These are phyloP conservation scores for Ctenopoma multispine DNA, from an alignment of 2,797 vertebrate genomes.

Conservation along the genomic window DNA sequence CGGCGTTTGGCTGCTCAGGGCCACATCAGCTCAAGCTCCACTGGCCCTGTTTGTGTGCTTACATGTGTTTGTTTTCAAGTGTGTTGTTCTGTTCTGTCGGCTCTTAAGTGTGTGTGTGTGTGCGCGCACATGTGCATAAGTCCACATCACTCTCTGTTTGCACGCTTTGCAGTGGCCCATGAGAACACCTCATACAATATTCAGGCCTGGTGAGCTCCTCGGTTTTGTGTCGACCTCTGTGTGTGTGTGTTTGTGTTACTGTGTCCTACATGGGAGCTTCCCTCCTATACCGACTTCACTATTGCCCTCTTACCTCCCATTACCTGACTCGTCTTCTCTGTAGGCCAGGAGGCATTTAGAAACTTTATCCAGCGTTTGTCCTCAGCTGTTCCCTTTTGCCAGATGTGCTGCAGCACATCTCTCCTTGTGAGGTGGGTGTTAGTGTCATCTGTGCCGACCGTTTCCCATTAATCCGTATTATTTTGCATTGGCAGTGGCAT, in stretches of 20 bases:
- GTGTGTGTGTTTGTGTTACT: conserved; percentile 12
- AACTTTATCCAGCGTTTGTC: conserved; percentile 53
- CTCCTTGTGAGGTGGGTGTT: conserved; percentile 36
- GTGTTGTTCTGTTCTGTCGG: conserved; percentile 61
- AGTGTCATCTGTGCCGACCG: neutral
- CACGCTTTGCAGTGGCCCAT: conserved; percentile 71
- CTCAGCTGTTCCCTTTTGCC: conserved; percentile 59
- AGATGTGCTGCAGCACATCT: conserved; percentile 41
- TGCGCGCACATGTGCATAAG: conserved; percentile 4
- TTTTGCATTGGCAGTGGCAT: conserved; percentile 16
- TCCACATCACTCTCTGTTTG: conserved; percentile 50
- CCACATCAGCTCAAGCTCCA: conserved; percentile 84
- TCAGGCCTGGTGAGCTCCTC: conserved; percentile 76
- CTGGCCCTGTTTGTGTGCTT: conserved; percentile 76
- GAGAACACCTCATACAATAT: conserved; percentile 86
- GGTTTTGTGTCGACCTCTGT: conserved; percentile 53
- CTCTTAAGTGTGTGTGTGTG: conserved; percentile 24
- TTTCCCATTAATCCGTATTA: conserved; percentile 24
- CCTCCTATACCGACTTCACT: conserved; percentile 28
- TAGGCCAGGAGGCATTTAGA: conserved; percentile 42
- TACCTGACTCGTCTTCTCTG: conserved; percentile 16
- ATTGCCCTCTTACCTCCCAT: neutral
- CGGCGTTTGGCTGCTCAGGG: conserved; percentile 79
- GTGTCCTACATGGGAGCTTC: conserved; percentile 52
- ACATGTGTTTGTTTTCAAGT: conserved; percentile 74